Evolutionary conservation across 2,888 invertebrate species (phyloP).

Genomic region (Pristionchus mayeri): DNA sequence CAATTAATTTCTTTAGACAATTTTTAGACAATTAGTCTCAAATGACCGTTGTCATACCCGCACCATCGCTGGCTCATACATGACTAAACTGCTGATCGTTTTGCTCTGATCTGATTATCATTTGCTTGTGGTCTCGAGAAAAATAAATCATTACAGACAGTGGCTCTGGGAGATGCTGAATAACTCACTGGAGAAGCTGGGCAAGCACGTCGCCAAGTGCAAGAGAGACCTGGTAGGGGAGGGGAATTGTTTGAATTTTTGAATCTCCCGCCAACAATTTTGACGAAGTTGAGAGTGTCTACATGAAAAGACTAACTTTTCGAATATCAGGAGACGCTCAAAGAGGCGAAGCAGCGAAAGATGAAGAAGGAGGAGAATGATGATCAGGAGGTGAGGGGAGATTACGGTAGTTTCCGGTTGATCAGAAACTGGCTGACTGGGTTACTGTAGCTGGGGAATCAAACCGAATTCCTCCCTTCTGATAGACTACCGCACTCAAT

Average conservation of each 20-base stretch:
- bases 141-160: constrained; percentile 80
- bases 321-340: not conserved
- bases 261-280: not conserved
- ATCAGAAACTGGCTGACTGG: not conserved
- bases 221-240: constrained; percentile 54
- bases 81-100: too few species aligned
- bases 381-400: not conserved
- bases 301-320: not conserved
- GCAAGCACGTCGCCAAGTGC: constrained; percentile 77
- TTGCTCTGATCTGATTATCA: too few species aligned
- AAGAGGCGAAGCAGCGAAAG: constrained; percentile 9
- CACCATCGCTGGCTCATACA: too few species aligned
- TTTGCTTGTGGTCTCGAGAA: too few species aligned
- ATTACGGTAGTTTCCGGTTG: not conserved
- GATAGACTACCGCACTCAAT: not conserved
- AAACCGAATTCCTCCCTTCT: too few species aligned
- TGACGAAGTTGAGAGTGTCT: not conserved
- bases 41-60: too few species aligned
- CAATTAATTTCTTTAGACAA: too few species aligned
- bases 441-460: too few species aligned
- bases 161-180: constrained; percentile 98
- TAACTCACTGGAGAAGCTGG: constrained; percentile 95
- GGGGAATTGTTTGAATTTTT: not conserved
- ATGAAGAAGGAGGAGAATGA: constrained; percentile 54
- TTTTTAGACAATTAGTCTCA: too few species aligned